A percentile compares a stretch with the other conserved stretches of the same genome.
phyloP scores from a whole-genome alignment of 1,140 invertebrate species.

The Diorhabda sublineata region DNA sequence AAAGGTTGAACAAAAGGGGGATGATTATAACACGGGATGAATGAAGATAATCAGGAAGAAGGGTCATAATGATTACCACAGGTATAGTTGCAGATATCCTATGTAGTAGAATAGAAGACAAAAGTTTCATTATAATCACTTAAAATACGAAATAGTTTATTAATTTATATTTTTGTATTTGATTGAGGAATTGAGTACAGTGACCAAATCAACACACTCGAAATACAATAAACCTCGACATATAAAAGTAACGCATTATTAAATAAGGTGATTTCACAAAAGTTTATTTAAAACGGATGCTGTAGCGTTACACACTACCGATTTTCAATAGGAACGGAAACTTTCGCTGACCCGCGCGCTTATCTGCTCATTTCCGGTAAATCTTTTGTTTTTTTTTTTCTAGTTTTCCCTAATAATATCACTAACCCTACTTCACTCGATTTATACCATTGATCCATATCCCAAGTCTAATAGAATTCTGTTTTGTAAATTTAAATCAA shows the following conservation, averaged over 20 bases:
- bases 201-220: constrained; percentile 3
- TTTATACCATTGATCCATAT: no score
- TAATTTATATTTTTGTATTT: no score
- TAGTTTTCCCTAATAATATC: neutral
- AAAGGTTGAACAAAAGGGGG: no score
- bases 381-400: constrained; percentile 23
- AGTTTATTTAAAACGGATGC: constrained; percentile 39
- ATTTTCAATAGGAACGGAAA: constrained; percentile 45
- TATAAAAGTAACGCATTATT: constrained; percentile 22
- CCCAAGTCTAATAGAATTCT: no score
- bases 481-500: no score
- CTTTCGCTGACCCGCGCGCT: constrained; percentile 42
- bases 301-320: constrained; percentile 43
- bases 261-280: constrained; percentile 25
- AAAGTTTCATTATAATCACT: no score
- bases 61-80: no score
- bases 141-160: no score
- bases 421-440: neutral
- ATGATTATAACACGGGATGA: no score
- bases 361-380: constrained; percentile 43
- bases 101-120: no score
- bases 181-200: neutral
- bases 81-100: no score
- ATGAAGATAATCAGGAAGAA: no score
- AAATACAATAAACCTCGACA: constrained; percentile 8